Percentiles rank a stretch among this genome's conserved stretches.
Evolutionary conservation across 1,140 invertebrate genomes (phyloP).

Genomic region (Zaprionus capensis): DNA sequence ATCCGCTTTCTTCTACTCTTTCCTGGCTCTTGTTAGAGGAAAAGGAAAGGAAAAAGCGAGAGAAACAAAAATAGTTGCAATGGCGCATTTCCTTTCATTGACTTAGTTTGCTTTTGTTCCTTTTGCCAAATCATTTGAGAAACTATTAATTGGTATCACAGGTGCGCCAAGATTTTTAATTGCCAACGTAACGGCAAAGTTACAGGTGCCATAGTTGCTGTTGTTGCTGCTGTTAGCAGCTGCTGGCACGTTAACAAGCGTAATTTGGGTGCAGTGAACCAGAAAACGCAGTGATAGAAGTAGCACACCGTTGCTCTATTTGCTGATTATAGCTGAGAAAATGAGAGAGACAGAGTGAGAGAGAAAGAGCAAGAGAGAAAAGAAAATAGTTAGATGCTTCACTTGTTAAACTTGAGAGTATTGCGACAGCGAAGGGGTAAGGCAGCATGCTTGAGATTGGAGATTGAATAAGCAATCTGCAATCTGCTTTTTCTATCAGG

Average conservation of each 20-base stretch:
- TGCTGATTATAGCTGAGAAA: slow-evolving; percentile 26
- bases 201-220: slow-evolving; percentile 24
- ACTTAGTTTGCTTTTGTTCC: slow-evolving; percentile 28
- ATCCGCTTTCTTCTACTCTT: neutral
- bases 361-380: neutral
- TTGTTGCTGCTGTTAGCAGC: slow-evolving; percentile 15
- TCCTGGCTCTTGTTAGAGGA: neutral
- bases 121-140: slow-evolving; percentile 51
- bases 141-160: slow-evolving; percentile 77
- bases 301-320: neutral
- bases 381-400: neutral
- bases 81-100: slow-evolving; percentile 21
- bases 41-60: neutral
- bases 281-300: slow-evolving; percentile 60
- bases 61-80: slow-evolving; percentile 14
- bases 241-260: slow-evolving; percentile 53
- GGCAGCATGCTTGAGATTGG: neutral
- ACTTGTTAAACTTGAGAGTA: neutral
- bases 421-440: neutral
- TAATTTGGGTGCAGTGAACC: slow-evolving; percentile 63
- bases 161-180: slow-evolving; percentile 61
- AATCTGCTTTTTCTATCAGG: slow-evolving; percentile 22
- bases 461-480: slow-evolving; percentile 24
- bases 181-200: slow-evolving; percentile 68
- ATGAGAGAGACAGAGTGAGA: neutral